Percentiles rank a stretch among this genome's conserved stretches.
phyloP scores from a whole-genome alignment of 2,888 invertebrate species.

The Drosophila pegasa region DNA sequence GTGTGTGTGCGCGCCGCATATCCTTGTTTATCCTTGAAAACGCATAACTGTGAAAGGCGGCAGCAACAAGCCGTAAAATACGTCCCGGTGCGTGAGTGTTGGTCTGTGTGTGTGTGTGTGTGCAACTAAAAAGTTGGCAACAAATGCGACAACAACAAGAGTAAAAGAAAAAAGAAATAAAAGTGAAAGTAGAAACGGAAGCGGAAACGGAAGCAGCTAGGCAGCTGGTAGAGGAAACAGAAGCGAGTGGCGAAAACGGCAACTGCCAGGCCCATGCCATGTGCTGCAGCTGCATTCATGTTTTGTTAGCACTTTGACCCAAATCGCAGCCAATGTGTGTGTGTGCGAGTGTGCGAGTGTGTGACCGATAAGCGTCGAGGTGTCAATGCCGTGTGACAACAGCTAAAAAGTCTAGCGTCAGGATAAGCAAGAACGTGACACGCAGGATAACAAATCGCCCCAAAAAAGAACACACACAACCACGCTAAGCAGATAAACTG shows the following conservation, averaged over 20 bases:
- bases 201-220: slow-evolving; percentile 48
- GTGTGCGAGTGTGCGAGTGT: slow-evolving; percentile 15
- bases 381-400: slow-evolving; percentile 58
- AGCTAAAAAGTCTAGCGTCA: slow-evolving; percentile 39
- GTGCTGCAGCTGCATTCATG: slow-evolving; percentile 67
- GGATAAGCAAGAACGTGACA: slow-evolving; percentile 2
- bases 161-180: slow-evolving; percentile 18
- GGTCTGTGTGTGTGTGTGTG: slow-evolving; percentile 28
- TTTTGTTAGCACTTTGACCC: slow-evolving; percentile 73
- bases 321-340: slow-evolving; percentile 51
- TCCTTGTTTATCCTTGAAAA: slow-evolving; percentile 58
- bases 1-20: slow-evolving; percentile 25
- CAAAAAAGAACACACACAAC: background rate
- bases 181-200: slow-evolving; percentile 53
- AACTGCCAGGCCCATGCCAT: slow-evolving; percentile 38
- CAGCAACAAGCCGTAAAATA: slow-evolving; percentile 53
- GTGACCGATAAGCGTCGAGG: slow-evolving; percentile 60
- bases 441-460: background rate
- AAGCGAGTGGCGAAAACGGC: slow-evolving; percentile 24
- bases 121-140: slow-evolving; percentile 46
- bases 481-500: slow-evolving; percentile 34
- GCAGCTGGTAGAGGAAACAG: slow-evolving; percentile 29
- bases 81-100: slow-evolving; percentile 22
- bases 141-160: slow-evolving; percentile 13
- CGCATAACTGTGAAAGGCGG: slow-evolving; percentile 44